Base-by-base conservation (phyloP, 2,888 invertebrate genomes). In the Melinopterus prodromus region DNA sequence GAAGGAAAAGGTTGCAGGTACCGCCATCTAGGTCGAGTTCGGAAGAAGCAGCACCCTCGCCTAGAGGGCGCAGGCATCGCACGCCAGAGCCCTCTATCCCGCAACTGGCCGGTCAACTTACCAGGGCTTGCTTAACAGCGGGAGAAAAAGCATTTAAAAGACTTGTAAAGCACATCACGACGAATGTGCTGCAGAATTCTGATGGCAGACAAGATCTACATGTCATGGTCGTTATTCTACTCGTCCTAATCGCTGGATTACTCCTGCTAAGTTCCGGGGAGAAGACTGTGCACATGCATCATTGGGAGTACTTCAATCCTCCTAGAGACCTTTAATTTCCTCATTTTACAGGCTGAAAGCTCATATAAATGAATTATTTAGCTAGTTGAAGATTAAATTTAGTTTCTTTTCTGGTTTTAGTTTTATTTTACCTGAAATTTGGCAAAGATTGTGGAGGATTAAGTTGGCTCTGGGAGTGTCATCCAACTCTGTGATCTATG, bases 221-320 rank as follows among this genome's bases (percentile, higher is more conserved):
- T 86, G 93, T 95, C 86, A 93, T 95, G 6, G 90, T 96, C 85
- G 94, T 96, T 79, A 94, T 96, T 86, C 92, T 97, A 82, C 91
- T 97, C 80, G 92, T 97, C 77, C 90, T 97, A 82, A 92, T 97
- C 69, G 95, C 95, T 77, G 95, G 94, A 15, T 91, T 97, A 81
- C 92, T 97, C 82, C 91, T 97, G 89, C 91, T 96, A 83, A 93
- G 95, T 77, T 92, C 95, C 81, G 93, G 93, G 83, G 90, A 90
- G 77, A 91, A 90, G 81, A 93, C 94, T 77, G 92, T 95, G 83
- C 95, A 96, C 87, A 93, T 95, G 85, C 95, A 96, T 87, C 96
- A 96, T 85, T 96, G 96, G 96, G 96, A 96, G 88, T 96, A 94
- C 88, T 95, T 96, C 85, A 96, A 96, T 90, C 96, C 96, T 12